Conservation (phyloP, 1,140 invertebrate genomes). For the Macrocentrus cingulum region DNA sequence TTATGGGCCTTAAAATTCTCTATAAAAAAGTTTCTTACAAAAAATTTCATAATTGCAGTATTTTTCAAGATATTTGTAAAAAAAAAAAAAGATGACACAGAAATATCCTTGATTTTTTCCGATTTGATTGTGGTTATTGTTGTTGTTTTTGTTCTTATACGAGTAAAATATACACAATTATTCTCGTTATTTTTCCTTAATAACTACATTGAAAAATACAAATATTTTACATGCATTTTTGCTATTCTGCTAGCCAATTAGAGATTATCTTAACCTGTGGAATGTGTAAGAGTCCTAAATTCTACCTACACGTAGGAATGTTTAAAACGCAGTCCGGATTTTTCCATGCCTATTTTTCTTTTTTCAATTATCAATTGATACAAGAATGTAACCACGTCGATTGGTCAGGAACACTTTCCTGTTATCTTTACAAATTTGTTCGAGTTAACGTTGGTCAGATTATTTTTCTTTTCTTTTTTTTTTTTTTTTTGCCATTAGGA, state of each 20-base stretch:
- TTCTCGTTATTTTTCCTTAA: slow-evolving; percentile 28
- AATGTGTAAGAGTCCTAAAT: slow-evolving; percentile 45
- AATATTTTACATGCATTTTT: slow-evolving; percentile 35
- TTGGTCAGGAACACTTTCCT: slow-evolving; percentile 52
- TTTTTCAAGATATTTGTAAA: no score
- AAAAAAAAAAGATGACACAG: no score
- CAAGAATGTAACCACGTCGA: slow-evolving; percentile 54
- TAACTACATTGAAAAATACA: slow-evolving; percentile 41
- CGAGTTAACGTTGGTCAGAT: background rate
- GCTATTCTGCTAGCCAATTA: slow-evolving; percentile 42
- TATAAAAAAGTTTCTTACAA: no score
- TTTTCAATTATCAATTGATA: slow-evolving; percentile 33
- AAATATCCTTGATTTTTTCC: no score
- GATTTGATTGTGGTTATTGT: no score
- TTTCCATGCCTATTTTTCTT: slow-evolving; percentile 34
- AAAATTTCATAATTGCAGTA: no score
- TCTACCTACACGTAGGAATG: slow-evolving; percentile 49
- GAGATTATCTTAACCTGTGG: slow-evolving; percentile 45
- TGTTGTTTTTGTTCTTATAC: no score
- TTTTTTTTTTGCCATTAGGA: no score
- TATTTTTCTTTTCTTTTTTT: no score
- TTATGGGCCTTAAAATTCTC: no score
- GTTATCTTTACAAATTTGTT: slow-evolving; percentile 26
- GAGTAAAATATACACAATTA: no score
- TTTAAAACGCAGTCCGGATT: slow-evolving; percentile 46